These are phyloP conservation scores for Silurus asotus DNA, from an alignment of 2,113 vertebrate genomes.

Conservation along the genomic window DNA sequence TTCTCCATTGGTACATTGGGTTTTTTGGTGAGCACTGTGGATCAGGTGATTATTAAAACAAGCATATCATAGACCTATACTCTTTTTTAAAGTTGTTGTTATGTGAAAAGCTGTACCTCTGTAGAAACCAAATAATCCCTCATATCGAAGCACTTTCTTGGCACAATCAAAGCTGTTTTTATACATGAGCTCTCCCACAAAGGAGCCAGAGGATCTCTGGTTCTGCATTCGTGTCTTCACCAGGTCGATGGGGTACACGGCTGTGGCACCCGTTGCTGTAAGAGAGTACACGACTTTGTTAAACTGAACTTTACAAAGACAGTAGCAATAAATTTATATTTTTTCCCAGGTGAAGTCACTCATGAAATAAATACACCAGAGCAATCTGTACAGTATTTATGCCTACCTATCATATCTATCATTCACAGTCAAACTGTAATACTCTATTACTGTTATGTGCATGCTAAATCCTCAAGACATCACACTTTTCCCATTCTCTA, in stretches of 20 bases:
- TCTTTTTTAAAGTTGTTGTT: neutral
- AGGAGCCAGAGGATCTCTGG: conserved; percentile 86
- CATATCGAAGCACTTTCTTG: conserved; percentile 91
- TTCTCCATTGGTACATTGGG: neutral
- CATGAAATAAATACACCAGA: neutral
- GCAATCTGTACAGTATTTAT: neutral
- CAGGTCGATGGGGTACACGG: conserved; percentile 94
- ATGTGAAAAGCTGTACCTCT: conserved; percentile 77
- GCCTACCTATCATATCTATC: neutral
- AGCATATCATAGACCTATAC: neutral
- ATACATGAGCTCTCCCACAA: conserved; percentile 93
- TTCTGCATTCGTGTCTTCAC: conserved; percentile 99
- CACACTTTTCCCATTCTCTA: neutral
- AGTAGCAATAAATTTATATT: neutral
- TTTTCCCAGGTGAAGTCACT: neutral
- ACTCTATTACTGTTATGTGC: neutral
- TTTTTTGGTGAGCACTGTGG: neutral
- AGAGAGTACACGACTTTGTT: conserved; percentile 46
- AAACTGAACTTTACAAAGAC: conserved; percentile 14
- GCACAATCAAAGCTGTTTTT: conserved; percentile 97
- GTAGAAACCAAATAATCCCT: conserved; percentile 94
- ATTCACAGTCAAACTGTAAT: neutral
- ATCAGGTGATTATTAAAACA: neutral
- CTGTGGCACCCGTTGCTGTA: conserved; percentile 90
- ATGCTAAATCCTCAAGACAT: neutral